Evolutionary conservation across 2,797 vertebrate genomes (phyloP).

Genomic region (Thalassophryne amazonica): DNA sequence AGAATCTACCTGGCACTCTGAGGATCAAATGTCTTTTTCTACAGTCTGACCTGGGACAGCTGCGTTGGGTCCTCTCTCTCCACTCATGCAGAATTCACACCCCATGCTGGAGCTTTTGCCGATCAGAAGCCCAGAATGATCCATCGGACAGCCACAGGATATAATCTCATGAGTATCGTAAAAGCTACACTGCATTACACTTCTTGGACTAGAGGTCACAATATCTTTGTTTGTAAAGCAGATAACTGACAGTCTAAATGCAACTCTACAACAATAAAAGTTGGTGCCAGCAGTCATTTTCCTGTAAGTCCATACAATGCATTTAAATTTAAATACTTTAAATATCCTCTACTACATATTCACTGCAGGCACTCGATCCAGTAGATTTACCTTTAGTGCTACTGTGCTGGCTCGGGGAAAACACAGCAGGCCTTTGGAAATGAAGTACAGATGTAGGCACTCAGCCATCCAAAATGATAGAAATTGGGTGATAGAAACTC

Average conservation of each 20-base stretch:
- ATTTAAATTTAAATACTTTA: conserved; percentile 30
- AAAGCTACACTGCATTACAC: no score
- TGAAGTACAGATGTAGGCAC: conserved; percentile 72
- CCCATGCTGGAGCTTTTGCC: no score
- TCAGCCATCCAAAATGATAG: conserved; percentile 50
- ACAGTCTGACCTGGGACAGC: no score
- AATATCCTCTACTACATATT: conserved; percentile 28
- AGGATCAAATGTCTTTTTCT: no score
- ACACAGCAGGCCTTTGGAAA: conserved; percentile 64
- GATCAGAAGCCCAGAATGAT: no score
- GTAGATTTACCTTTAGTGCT: conserved; percentile 69
- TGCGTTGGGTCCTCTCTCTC: no score
- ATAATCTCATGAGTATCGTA: no score
- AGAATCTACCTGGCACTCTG: no score
- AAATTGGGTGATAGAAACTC: conserved; percentile 10
- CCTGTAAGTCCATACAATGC: conserved; percentile 24
- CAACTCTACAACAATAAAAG: conserved; percentile 7
- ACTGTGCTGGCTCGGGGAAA: conserved; percentile 67
- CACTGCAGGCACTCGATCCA: conserved; percentile 38
- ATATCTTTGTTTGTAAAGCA: no score
- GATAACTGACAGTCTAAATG: not conserved
- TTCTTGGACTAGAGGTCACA: no score
- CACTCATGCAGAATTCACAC: no score
- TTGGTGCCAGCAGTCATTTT: conserved; percentile 18
- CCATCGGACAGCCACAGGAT: no score